These are phyloP conservation scores for Ephestia elutella DNA, from an alignment of 1,140 invertebrate genomes.

Conservation along the genomic window DNA sequence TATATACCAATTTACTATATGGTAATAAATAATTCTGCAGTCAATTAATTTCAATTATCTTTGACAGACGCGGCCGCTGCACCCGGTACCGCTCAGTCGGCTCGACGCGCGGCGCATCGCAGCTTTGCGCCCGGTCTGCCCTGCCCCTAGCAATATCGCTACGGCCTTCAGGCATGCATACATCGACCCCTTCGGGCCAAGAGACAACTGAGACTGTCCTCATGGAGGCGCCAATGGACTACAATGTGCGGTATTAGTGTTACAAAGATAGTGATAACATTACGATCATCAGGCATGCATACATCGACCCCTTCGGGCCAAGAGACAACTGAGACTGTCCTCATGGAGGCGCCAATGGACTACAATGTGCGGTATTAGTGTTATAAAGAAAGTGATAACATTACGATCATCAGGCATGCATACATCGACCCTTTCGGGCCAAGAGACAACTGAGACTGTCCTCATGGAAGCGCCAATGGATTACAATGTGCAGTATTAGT, in stretches of 20 bases:
- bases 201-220: constrained; percentile 55
- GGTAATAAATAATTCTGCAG: too few relatives aligned
- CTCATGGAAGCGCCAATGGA: constrained; percentile 48
- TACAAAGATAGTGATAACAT: too few relatives aligned
- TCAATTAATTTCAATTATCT: not conserved
- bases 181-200: constrained; percentile 24
- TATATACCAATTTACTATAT: too few relatives aligned
- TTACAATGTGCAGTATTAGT: constrained; percentile 48
- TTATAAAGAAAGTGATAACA: too few relatives aligned
- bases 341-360: constrained; percentile 49
- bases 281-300: constrained; percentile 38
- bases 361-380: constrained; percentile 49
- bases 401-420: constrained; percentile 44
- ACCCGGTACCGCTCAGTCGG: constrained; percentile 51
- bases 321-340: constrained; percentile 51
- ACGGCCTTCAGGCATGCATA: constrained; percentile 38
- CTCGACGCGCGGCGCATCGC: constrained; percentile 52
- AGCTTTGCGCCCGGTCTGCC: constrained; percentile 56
- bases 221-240: constrained; percentile 48
- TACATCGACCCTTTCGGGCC: constrained; percentile 20
- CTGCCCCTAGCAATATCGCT: constrained; percentile 61
- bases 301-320: constrained; percentile 24
- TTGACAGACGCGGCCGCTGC: constrained; percentile 49
- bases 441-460: constrained; percentile 52
- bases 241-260: constrained; percentile 45